Evolutionary conservation across 2,888 invertebrate species (phyloP).

Genomic region (Physocephala rufipes): DNA sequence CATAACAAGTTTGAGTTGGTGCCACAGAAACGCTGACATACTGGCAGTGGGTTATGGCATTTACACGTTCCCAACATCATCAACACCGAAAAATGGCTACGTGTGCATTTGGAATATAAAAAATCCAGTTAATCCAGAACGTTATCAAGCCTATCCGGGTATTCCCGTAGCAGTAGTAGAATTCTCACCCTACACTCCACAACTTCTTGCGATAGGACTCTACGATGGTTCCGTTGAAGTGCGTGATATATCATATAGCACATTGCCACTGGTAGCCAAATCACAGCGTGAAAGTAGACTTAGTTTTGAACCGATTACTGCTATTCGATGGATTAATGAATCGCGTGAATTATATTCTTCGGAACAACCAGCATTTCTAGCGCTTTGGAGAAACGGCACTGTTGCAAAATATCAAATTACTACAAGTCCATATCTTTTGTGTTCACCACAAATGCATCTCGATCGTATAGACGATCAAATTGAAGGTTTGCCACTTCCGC

Average conservation of each 20-base stretch:
- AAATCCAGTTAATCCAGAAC: constrained; percentile 81
- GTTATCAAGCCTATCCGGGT: constrained; percentile 71
- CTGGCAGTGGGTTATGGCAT: constrained; percentile 81
- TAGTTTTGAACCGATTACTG: constrained; percentile 75
- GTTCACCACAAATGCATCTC: constrained; percentile 73
- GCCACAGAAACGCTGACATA: constrained; percentile 74
- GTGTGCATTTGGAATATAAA: constrained; percentile 83
- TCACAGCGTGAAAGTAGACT: constrained; percentile 71
- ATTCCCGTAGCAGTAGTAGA: constrained; percentile 74
- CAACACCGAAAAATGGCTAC: constrained; percentile 69
- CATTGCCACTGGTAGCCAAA: constrained; percentile 67
- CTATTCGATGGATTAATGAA: constrained; percentile 71
- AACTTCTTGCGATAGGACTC: constrained; percentile 79
- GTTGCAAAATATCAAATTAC: constrained; percentile 70
- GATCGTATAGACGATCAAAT: constrained; percentile 75
- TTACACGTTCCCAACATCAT: constrained; percentile 67
- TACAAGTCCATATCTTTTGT: constrained; percentile 70
- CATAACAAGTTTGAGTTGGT: constrained; percentile 74
- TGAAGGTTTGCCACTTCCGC: constrained; percentile 64
- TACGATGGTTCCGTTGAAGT: constrained; percentile 77
- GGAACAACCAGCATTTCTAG: constrained; percentile 67
- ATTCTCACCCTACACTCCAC: constrained; percentile 76
- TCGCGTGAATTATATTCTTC: not conserved
- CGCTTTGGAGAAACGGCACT: constrained; percentile 72
- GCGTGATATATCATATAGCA: constrained; percentile 74